Conservation (phyloP, 2,797 vertebrate genomes). For the Sebastes diaconus region DNA sequence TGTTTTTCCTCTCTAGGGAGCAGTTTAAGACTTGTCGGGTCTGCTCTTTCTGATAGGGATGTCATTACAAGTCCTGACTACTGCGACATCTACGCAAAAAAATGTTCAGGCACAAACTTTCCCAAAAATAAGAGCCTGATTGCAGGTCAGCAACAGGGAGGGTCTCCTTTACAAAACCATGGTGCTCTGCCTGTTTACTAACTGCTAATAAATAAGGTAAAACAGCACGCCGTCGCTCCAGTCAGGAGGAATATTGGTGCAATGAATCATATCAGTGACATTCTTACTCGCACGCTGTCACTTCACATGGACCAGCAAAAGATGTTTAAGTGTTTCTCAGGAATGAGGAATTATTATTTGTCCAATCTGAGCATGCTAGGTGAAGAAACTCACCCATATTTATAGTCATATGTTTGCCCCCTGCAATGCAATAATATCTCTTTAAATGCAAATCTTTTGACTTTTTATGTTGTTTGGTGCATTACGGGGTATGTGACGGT, state of each 20-base stretch:
- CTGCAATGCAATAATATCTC: slow-evolving; percentile 60
- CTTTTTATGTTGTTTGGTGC: slow-evolving; percentile 30
- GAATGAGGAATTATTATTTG: slow-evolving; percentile 33
- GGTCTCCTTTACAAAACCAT: slow-evolving; percentile 26
- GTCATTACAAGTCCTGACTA: slow-evolving; percentile 64
- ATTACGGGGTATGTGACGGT: slow-evolving; percentile 29
- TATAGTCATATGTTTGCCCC: slow-evolving; percentile 36
- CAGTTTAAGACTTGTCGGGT: slow-evolving; percentile 84
- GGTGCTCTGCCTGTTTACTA: slow-evolving; percentile 29
- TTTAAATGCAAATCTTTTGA: slow-evolving; percentile 39
- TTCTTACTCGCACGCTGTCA: slow-evolving; percentile 17
- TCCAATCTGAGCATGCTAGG: slow-evolving; percentile 65
- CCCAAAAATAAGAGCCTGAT: slow-evolving; percentile 18
- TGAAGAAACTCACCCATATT: slow-evolving; percentile 25
- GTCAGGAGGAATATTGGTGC: slow-evolving; percentile 25
- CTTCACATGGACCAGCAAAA: slow-evolving; percentile 39
- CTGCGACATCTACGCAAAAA: slow-evolving; percentile 58
- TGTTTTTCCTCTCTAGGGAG: slow-evolving; percentile 79
- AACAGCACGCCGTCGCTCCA: slow-evolving; percentile 9
- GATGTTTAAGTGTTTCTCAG: slow-evolving; percentile 55
- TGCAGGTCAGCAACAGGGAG: slow-evolving; percentile 39
- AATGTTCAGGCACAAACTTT: slow-evolving; percentile 38
- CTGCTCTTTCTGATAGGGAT: slow-evolving; percentile 81
- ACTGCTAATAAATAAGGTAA: slow-evolving; percentile 4
- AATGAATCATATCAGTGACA: slow-evolving; percentile 19